Evolutionary conservation across 2,797 vertebrate genomes (phyloP).

Genomic region (Sebastolobus altivelis): DNA sequence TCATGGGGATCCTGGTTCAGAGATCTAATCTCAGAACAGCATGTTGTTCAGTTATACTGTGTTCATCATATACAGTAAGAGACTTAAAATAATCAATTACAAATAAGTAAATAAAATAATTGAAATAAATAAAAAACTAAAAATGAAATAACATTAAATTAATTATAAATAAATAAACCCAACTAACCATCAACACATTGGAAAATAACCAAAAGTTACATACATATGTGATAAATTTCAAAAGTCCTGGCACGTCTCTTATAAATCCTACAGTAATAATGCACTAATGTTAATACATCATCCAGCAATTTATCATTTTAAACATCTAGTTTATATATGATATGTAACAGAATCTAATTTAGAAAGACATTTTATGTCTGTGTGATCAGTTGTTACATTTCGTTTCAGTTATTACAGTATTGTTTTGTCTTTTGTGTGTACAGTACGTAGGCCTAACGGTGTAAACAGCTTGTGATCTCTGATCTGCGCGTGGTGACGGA

Average conservation of each 20-base stretch:
- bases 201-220: too few species aligned
- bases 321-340: background rate
- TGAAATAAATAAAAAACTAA: too few species aligned
- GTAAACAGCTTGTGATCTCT: background rate
- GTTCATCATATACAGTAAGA: background rate
- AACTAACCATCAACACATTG: too few species aligned
- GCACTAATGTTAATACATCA: background rate
- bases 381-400: background rate
- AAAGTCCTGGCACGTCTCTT: too few species aligned
- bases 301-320: background rate
- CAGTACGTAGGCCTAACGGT: background rate
- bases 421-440: background rate
- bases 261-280: background rate
- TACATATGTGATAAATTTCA: too few species aligned
- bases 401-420: background rate
- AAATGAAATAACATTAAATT: too few species aligned
- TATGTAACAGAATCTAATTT: background rate
- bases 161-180: too few species aligned
- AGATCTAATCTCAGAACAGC: conserved; percentile 7
- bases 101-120: too few species aligned
- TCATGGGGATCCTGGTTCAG: background rate
- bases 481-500: background rate
- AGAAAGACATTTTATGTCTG: background rate
- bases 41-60: background rate
- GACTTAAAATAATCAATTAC: too few species aligned